Base-by-base conservation (phyloP, 2,888 invertebrate genomes). In the Balanococcus diminutus region DNA sequence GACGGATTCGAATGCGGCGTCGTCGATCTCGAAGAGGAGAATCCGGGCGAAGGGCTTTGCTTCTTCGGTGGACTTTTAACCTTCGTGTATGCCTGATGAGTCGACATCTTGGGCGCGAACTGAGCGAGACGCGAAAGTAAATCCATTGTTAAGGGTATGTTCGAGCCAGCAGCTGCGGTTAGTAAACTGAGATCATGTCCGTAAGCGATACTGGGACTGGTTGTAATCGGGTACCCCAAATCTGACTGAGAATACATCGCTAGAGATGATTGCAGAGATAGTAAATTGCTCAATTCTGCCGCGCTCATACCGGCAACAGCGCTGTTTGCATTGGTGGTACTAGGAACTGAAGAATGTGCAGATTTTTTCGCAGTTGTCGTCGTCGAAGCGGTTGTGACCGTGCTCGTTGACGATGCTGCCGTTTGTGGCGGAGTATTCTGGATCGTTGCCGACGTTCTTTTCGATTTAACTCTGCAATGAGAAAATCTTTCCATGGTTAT, bases 111-210 rank as follows among this genome's bases (percentile, higher is more conserved):
- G 31, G 32, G n/a, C 0, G 84, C n/a, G 28, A 39, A 84, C 32
- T 61, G 67, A 22, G 85, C 79, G 14, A 85, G 3, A n/a, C 46
- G 79, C 39, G 85, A 51, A 51, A 85, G 31, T 11, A 85, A 11
- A 79, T 85, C 85, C 85, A 75, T 46, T 16, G 85, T 46, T 6
- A 79, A 79, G 11, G 67, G 67, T 84, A 67, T 8, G 36, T 79
- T 79, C 19, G 75, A 8, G 19, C 31, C 31, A 46, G 25, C 46
- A 32, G 42, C 46, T 31, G 82, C 51, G 32, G 81, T 28, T 19
- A 86, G 9, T 46, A 86, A 31, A 81, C 16, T 85, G 85, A 85
- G 86, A 86, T 86, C 86, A 81, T 32, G 31, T 9, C 56, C 31
- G 81, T 61, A 86, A 22, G 81, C 81, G 81, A 81, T 86, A 39